These are phyloP conservation scores for Xenopus petersii DNA, from an alignment of 2,797 vertebrate species.

Conservation along the genomic window DNA sequence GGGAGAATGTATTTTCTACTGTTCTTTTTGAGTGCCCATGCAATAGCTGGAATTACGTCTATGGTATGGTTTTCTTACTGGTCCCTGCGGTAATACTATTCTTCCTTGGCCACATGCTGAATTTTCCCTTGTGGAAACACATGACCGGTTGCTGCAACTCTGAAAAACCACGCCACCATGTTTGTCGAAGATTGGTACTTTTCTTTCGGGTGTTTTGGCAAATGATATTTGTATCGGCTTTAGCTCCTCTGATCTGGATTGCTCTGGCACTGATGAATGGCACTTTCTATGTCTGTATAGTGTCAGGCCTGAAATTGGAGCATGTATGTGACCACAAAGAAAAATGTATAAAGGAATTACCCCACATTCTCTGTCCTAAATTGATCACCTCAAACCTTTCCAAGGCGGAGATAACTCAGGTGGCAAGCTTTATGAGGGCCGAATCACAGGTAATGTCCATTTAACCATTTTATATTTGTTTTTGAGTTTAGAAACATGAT, in stretches of 20 bases:
- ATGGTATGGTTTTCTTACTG: constrained; percentile 71
- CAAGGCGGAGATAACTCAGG: rapidly evolving
- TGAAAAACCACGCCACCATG: rapidly evolving
- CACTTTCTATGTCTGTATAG: constrained; percentile 65
- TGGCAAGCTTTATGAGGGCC: constrained; percentile 56
- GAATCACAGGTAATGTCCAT: constrained; percentile 65
- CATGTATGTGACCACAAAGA: constrained; percentile 27
- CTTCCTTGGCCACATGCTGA: constrained; percentile 66
- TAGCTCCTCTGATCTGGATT: constrained; percentile 76
- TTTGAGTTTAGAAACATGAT: no score
- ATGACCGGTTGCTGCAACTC: constrained; percentile 59
- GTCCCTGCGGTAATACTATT: constrained; percentile 72
- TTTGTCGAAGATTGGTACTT: rapidly evolving
- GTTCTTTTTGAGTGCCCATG: constrained; percentile 75
- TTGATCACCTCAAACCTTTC: rapidly evolving
- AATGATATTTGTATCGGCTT: constrained; percentile 38
- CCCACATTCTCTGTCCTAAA: constrained; percentile 60
- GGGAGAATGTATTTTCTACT: constrained; percentile 68
- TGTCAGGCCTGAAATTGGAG: constrained; percentile 59
- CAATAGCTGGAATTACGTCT: constrained; percentile 62
- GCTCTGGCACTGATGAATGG: constrained; percentile 71
- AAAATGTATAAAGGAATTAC: constrained; percentile 44
- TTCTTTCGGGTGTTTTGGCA: constrained; percentile 14
- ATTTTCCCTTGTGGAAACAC: constrained; percentile 58
- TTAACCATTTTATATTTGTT: no score